These are phyloP conservation scores for Polyommatus icarus DNA, from an alignment of 2,888 invertebrate species.

Conservation along the genomic window DNA sequence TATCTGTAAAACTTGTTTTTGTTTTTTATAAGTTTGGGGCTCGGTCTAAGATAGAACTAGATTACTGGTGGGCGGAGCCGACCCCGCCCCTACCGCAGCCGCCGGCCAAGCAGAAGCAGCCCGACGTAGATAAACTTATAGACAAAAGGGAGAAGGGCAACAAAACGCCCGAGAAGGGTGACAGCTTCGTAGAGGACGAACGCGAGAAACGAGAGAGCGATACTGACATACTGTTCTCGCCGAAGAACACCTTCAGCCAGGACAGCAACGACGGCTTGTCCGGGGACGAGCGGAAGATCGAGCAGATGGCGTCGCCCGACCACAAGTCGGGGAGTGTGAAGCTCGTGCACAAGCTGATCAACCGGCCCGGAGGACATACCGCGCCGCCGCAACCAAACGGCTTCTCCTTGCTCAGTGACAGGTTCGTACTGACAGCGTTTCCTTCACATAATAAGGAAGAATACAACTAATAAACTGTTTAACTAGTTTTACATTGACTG, in stretches of 20 bases:
- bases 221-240: slow-evolving; percentile 63
- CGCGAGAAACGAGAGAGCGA: slow-evolving; percentile 58
- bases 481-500: no score
- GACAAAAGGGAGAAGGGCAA: slow-evolving; percentile 49
- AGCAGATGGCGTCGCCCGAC: slow-evolving; percentile 64
- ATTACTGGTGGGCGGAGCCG: slow-evolving; percentile 89
- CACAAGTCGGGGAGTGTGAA: slow-evolving; percentile 57
- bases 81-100: slow-evolving; percentile 62
- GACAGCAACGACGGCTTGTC: slow-evolving; percentile 75
- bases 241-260: slow-evolving; percentile 64
- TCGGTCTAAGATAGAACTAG: slow-evolving; percentile 86
- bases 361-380: slow-evolving; percentile 51
- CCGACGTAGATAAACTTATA: slow-evolving; percentile 43
- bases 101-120: slow-evolving; percentile 42
- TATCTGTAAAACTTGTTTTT: not conserved
- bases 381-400: slow-evolving; percentile 45
- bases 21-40: slow-evolving; percentile 81
- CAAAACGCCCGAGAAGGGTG: slow-evolving; percentile 55
- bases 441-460: no score
- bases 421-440: slow-evolving; percentile 44
- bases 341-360: slow-evolving; percentile 66
- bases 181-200: slow-evolving; percentile 57
- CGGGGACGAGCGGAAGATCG: slow-evolving; percentile 71
- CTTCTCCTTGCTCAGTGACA: slow-evolving; percentile 54
- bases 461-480: no score